Evolutionary conservation across 2,113 vertebrate species (phyloP).

Genomic region (Ranitomeya variabilis): DNA sequence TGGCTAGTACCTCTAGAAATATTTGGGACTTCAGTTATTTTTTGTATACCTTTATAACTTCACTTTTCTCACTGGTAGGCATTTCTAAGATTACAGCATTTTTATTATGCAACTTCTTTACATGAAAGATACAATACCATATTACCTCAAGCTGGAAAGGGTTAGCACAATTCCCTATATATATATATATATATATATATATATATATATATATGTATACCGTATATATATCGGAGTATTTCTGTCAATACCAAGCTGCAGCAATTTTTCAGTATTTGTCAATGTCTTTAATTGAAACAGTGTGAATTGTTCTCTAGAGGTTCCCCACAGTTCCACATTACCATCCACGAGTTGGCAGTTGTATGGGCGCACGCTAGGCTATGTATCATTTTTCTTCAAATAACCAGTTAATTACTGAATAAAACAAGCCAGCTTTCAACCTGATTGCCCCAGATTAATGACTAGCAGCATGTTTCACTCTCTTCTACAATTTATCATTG

Average conservation of each 20-base stretch:
- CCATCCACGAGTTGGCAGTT: constrained; percentile 72
- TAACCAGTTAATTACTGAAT: constrained; percentile 93
- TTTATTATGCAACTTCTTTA: background rate
- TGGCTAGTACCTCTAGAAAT: background rate
- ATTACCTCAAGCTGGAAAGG: background rate
- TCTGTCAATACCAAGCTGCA: constrained; percentile 70
- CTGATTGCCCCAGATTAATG: constrained; percentile 95
- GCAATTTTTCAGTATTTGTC: constrained; percentile 75
- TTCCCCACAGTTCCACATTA: constrained; percentile 66
- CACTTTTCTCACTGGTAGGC: background rate
- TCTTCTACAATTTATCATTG: constrained; percentile 90
- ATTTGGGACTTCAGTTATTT: background rate
- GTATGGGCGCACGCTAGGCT: constrained; percentile 74
- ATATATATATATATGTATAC: constrained; percentile 34
- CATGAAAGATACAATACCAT: background rate
- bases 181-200: no score
- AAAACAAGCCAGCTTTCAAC: constrained; percentile 83
- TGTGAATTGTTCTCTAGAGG: constrained; percentile 71
- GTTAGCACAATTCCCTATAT: constrained; percentile 41
- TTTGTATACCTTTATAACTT: background rate
- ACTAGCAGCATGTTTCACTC: constrained; percentile 81
- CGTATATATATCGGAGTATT: constrained; percentile 63
- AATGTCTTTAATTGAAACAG: constrained; percentile 72
- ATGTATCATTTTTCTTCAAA: constrained; percentile 83
- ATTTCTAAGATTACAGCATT: background rate